Evolutionary conservation across 2,797 vertebrate species (phyloP).

Genomic region (Amazona ochrocephala): DNA sequence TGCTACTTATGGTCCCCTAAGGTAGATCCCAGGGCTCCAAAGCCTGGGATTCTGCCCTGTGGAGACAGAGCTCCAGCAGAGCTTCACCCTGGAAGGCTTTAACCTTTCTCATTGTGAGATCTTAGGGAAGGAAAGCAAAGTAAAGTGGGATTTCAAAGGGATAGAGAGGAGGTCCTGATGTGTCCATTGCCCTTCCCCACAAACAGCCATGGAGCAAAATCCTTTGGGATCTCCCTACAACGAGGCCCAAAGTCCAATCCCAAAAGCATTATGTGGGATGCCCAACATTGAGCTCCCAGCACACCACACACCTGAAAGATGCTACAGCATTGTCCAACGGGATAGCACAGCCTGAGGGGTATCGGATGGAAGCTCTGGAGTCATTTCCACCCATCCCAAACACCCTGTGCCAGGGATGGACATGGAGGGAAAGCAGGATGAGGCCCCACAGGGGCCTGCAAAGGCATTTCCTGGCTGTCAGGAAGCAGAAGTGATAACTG

Average conservation of each 20-base stretch:
- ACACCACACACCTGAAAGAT: not conserved
- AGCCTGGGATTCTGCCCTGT: not conserved
- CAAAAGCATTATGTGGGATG: not conserved
- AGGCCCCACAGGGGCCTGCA: not conserved
- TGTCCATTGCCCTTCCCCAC: no score
- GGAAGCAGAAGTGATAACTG: not conserved
- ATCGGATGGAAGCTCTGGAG: fast-evolving
- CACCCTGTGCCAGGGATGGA: not conserved
- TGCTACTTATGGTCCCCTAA: not conserved
- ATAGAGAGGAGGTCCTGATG: not conserved
- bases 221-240: not conserved
- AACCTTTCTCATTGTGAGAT: not conserved
- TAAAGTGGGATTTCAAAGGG: not conserved
- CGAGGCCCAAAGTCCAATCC: not conserved
- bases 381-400: not conserved
- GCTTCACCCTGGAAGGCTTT: not conserved
- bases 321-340: not conserved
- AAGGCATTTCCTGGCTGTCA: not conserved
- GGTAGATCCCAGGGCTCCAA: not conserved
- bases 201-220: not conserved
- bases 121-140: not conserved
- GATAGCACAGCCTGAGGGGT: not conserved
- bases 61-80: fast-evolving
- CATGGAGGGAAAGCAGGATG: not conserved
- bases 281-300: fast-evolving